A percentile compares a stretch with the other conserved stretches of the same genome.
Conservation (phyloP, 2,888 invertebrate genomes). For the Diarsia rubi region DNA sequence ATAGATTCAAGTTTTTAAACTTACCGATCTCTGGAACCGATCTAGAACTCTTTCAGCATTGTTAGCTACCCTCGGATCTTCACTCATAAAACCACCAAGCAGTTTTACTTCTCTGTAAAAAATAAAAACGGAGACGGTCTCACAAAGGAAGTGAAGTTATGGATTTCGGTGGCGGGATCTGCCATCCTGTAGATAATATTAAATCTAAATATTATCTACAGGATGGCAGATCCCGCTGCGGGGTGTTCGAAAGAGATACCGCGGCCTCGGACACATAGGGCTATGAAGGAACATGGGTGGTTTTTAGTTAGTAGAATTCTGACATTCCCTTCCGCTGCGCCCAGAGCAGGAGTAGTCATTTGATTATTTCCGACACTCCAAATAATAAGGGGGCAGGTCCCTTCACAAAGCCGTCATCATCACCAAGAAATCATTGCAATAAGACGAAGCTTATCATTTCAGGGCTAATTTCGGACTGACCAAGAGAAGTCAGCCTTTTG, state of each 20-base stretch:
- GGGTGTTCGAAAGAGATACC: too few relatives aligned
- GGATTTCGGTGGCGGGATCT: not conserved
- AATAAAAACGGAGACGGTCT: not conserved
- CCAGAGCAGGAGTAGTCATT: too few relatives aligned
- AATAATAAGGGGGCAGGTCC: too few relatives aligned
- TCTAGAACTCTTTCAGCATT: constrained; percentile 84
- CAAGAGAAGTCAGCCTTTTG: not conserved
- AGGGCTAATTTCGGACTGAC: not conserved
- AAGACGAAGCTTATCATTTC: not conserved
- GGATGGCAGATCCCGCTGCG: not conserved
- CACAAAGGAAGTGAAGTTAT: not conserved
- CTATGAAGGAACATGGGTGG: too few relatives aligned
- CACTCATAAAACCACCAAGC: constrained; percentile 81
- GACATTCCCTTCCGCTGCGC: too few relatives aligned
- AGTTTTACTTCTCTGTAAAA: constrained; percentile 79
- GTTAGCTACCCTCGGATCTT: constrained; percentile 73
- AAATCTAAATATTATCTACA: not conserved
- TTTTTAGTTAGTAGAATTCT: too few relatives aligned
- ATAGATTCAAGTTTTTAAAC: constrained; percentile 29
- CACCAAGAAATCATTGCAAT: not conserved
- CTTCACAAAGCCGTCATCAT: not conserved
- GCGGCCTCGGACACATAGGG: too few relatives aligned
- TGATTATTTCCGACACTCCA: too few relatives aligned
- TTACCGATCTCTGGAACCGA: constrained; percentile 87
- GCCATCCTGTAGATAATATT: too few relatives aligned